A percentile compares a stretch with the other conserved stretches of the same genome.
Evolutionary conservation across 2,797 vertebrate genomes (phyloP).

Genomic region (Choloepus didactylus): DNA sequence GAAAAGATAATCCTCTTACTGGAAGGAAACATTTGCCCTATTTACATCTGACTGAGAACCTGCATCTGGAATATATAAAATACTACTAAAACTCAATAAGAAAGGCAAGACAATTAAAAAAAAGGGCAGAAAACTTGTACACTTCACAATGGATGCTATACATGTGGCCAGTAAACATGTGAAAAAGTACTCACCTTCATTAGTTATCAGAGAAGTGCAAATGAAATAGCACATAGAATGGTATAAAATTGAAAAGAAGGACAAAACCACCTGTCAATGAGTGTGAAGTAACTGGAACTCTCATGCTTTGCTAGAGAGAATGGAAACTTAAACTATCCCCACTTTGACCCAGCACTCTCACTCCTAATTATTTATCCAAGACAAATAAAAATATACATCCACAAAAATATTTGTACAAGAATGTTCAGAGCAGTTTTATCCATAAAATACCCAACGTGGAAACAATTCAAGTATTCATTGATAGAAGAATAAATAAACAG

Average conservation of each 20-base stretch:
- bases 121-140: neutral
- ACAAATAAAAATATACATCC: conserved; percentile 17
- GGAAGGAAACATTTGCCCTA: neutral
- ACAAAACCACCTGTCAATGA: neutral
- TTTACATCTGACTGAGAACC: neutral
- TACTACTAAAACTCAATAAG: neutral
- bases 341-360: neutral
- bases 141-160: conserved; percentile 3
- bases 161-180: neutral
- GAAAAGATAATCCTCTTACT: neutral
- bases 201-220: conserved; percentile 39
- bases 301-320: neutral
- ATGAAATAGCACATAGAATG: neutral
- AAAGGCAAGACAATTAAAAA: neutral
- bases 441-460: conserved; percentile 10
- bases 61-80: neutral
- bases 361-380: neutral
- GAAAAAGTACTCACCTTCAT: neutral
- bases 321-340: neutral
- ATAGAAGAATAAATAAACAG: conserved; percentile 19
- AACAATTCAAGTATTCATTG: neutral
- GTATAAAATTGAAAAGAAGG: neutral
- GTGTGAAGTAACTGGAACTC: neutral
- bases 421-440: conserved; percentile 12
- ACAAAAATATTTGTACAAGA: neutral